Percentiles rank a stretch among this genome's conserved stretches.
Conservation (phyloP, 2,888 invertebrate species). For the Ophion ellenae region DNA sequence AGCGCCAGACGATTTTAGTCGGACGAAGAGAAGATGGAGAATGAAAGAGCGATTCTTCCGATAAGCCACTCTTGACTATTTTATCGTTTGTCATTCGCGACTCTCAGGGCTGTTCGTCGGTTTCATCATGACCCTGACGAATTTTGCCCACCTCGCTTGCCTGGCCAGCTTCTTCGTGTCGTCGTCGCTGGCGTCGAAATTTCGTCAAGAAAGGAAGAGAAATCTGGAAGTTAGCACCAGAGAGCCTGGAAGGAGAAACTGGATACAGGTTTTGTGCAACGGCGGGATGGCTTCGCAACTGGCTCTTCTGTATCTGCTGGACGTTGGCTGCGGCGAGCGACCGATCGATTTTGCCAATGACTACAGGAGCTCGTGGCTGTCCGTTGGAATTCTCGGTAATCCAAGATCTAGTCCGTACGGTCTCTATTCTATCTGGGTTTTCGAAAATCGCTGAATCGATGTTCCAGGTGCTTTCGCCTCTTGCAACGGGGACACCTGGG, state of each 20-base stretch:
- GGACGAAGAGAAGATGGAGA: too few species aligned
- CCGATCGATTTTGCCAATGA: constrained; percentile 91
- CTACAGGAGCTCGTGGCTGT: constrained; percentile 93
- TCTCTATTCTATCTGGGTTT: neutral
- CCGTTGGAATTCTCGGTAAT: constrained; percentile 90
- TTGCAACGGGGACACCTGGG: constrained; percentile 95
- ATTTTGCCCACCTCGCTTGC: constrained; percentile 90
- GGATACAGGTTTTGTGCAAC: constrained; percentile 96
- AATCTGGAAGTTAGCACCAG: constrained; percentile 91
- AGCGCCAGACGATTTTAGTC: neutral
- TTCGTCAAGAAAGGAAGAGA: constrained; percentile 87
- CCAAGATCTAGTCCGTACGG: neutral
- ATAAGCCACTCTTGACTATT: neutral
- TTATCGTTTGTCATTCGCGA: neutral
- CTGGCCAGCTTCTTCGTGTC: constrained; percentile 91
- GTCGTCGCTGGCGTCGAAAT: constrained; percentile 93
- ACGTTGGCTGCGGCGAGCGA: constrained; percentile 91
- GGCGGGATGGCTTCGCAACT: constrained; percentile 94
- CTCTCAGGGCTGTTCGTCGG: constrained; percentile 88
- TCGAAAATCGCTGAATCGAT: neutral
- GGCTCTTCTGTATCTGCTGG: constrained; percentile 90
- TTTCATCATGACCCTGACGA: constrained; percentile 91
- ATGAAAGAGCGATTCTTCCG: too few species aligned
- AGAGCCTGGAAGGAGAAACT: constrained; percentile 94
- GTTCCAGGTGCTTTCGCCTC: constrained; percentile 89